Percentiles rank a stretch among this genome's conserved stretches.
Conservation (phyloP, 2,888 invertebrate species). For the Ornithoptera priamus region DNA sequence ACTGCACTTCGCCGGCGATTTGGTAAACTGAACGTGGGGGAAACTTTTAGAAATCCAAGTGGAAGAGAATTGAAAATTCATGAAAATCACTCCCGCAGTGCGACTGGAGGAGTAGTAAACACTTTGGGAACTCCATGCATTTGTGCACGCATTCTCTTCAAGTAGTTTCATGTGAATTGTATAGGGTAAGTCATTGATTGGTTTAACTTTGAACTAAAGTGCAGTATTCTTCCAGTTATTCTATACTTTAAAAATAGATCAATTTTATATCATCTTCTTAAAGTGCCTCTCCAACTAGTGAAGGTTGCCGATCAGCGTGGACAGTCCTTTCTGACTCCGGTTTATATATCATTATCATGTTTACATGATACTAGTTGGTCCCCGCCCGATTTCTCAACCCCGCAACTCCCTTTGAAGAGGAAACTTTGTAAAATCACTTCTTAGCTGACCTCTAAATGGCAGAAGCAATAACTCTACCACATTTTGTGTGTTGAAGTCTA, state of each 20-base stretch:
- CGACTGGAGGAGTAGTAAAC: constrained; percentile 5
- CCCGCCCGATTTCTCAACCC: no score
- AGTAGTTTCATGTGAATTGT: background rate
- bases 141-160: background rate
- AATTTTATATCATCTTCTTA: no score
- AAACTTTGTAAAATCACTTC: no score
- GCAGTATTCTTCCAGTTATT: background rate
- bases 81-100: constrained; percentile 19
- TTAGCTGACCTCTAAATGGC: no score
- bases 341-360: no score
- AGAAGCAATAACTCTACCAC: no score
- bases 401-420: no score
- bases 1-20: constrained; percentile 16
- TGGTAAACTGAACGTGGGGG: constrained; percentile 12
- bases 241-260: background rate
- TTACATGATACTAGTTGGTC: no score
- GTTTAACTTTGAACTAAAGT: background rate
- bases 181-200: background rate
- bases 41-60: constrained; percentile 16
- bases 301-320: no score
- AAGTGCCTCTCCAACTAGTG: no score
- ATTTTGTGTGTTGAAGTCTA: no score
- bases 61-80: constrained; percentile 18
- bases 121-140: constrained; percentile 11
- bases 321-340: no score